Conservation (phyloP, 2,888 invertebrate species). For the Lycophotia porphyrea region DNA sequence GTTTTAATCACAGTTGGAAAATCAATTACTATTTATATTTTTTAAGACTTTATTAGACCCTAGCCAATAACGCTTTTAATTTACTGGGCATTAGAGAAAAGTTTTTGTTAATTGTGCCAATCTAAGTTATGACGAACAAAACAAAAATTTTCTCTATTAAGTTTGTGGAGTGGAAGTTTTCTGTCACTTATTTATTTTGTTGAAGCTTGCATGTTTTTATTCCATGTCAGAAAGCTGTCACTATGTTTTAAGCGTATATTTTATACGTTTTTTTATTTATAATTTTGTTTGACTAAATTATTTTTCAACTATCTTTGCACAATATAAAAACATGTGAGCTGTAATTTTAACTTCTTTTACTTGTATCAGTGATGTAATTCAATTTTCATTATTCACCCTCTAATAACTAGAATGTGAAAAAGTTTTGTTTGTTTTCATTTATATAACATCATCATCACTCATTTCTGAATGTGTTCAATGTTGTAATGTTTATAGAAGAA, state of each 20-base stretch:
- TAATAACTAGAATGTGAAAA: slow-evolving; percentile 55
- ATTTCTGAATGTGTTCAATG: slow-evolving; percentile 62
- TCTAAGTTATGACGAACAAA: slow-evolving; percentile 63
- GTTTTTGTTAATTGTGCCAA: slow-evolving; percentile 73
- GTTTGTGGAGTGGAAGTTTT: slow-evolving; percentile 57
- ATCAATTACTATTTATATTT: slow-evolving; percentile 82
- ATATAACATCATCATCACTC: slow-evolving; percentile 49
- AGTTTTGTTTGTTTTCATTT: slow-evolving; percentile 63
- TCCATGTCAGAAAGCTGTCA: slow-evolving; percentile 44
- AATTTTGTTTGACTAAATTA: slow-evolving; percentile 58
- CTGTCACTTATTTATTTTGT: slow-evolving; percentile 63
- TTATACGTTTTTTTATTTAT: slow-evolving; percentile 48
- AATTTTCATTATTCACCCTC: slow-evolving; percentile 50
- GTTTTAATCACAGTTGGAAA: slow-evolving; percentile 79
- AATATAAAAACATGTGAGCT: slow-evolving; percentile 65
- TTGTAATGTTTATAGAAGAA: slow-evolving; percentile 65
- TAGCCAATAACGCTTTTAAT: slow-evolving; percentile 72
- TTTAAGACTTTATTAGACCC: slow-evolving; percentile 75
- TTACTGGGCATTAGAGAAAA: slow-evolving; percentile 72
- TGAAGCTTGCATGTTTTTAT: slow-evolving; percentile 69
- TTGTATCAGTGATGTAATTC: slow-evolving; percentile 49
- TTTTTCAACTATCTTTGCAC: slow-evolving; percentile 53
- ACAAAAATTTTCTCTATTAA: slow-evolving; percentile 56
- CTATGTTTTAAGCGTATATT: slow-evolving; percentile 59
- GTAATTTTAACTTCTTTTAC: slow-evolving; percentile 49